A percentile compares a stretch with the other conserved stretches of the same genome.
These are phyloP conservation scores for Timema cristinae DNA, from an alignment of 2,888 invertebrate genomes.

Conservation along the genomic window DNA sequence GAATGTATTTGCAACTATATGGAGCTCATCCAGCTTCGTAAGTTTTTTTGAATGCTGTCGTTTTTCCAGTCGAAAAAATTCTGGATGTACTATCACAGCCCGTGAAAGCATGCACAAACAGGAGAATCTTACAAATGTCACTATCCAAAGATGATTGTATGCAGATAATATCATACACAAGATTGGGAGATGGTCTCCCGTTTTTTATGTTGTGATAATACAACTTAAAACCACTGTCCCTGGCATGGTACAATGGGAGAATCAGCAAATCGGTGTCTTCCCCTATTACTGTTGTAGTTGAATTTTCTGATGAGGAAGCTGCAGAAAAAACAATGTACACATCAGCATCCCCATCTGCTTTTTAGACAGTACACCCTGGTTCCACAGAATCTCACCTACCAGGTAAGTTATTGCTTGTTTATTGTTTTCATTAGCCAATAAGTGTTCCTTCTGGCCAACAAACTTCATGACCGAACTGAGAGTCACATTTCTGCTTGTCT, in stretches of 20 bases:
- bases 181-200: slow-evolving; percentile 3
- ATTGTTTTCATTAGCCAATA: neutral
- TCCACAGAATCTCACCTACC: neutral
- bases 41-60: neutral
- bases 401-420: neutral
- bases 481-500: neutral
- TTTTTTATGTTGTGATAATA: neutral
- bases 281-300: neutral
- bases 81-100: neutral
- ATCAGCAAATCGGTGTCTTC: neutral
- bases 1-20: neutral
- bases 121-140: neutral
- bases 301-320: neutral
- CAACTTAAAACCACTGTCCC: neutral
- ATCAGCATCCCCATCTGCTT: neutral
- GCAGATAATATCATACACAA: neutral
- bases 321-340: neutral
- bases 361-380: neutral
- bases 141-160: neutral
- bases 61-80: neutral
- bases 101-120: neutral
- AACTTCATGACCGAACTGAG: neutral
- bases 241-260: neutral
- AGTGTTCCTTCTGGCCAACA: neutral
- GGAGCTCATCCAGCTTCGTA: neutral